Evolutionary conservation across 1,140 invertebrate genomes (phyloP).

Genomic region (Pemphigus obesinymphae): DNA sequence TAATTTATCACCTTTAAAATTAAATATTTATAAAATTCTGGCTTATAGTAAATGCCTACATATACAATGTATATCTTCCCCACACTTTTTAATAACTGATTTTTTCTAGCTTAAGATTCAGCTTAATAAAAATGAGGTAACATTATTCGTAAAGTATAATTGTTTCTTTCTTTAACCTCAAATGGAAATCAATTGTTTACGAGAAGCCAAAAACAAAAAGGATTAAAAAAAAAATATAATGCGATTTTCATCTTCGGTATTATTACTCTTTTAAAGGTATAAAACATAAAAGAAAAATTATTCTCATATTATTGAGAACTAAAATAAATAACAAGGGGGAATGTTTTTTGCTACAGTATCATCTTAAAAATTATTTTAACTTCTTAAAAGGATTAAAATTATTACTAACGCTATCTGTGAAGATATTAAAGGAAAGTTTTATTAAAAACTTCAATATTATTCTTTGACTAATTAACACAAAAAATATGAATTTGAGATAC

Average conservation of each 20-base stretch:
- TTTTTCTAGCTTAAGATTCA: background rate
- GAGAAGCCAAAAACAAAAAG: background rate
- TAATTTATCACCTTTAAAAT: no score
- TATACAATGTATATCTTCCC: no score
- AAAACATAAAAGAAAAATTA: constrained; percentile 15
- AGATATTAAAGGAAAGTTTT: background rate
- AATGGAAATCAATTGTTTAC: background rate
- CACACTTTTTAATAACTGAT: background rate
- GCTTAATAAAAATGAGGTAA: background rate
- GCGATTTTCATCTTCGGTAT: background rate
- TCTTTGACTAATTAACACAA: no score
- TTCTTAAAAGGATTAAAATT: background rate
- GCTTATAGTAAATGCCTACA: no score
- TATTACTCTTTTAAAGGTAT: background rate
- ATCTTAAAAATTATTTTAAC: background rate
- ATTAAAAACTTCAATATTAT: no score
- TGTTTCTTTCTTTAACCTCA: background rate
- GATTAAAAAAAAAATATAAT: background rate
- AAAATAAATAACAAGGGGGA: background rate
- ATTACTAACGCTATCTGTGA: background rate
- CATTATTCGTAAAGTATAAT: background rate
- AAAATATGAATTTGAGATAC: no score
- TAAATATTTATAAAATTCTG: no score
- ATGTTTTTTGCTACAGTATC: background rate
- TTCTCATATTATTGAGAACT: background rate